Base-by-base conservation (phyloP, 2,888 invertebrate genomes). In the Zele albiditarsus region DNA sequence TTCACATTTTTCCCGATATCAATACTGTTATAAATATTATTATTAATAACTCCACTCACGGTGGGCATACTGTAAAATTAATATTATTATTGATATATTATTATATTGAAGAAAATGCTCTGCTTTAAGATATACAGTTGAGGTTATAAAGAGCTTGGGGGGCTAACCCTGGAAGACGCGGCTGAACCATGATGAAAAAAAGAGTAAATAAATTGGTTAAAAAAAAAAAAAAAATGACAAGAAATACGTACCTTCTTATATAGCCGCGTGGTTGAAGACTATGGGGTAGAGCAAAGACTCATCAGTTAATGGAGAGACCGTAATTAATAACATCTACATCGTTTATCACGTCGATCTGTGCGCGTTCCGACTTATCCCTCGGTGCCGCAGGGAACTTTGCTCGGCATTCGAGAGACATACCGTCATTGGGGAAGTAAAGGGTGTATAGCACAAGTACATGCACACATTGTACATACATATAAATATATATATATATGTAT, bases 271-370 rank as follows among this genome's bases (percentile, higher is more conserved):
- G 68, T 68, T 68, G 28, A 68, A 66, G 66, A 68, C 70, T 70
- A 42, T 60, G 57, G 46, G 42, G 71, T 58, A 66, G 77, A 78
- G 60, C 28, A 16, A 60, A 62, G 81, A 80, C 82, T 83, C 84
- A 82, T 83, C 83, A 83, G 83, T 82, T 84, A 82, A 84, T 83
- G 84, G 84, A 84, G 84, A 84, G 82, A 81, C 82, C 78, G 85
- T 84, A 84, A 85, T 85, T 85, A 85, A 85, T 85, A 84, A 85
- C 81, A 77, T 78, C 76, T 79, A 77, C 80, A 82, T 85, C 85
- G 82, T 85, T 85, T 85, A 85, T 85, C 85, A 85, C 83, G 80
- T 80, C 80, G 83, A 83, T 84, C 83, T 83, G 81, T 81, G 60
- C 58, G 71, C 46, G 53, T 53, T 38, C 38, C 46, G 84, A 83